Base-by-base conservation (phyloP, 1,140 invertebrate species). In the Notospermus geniculatus region DNA sequence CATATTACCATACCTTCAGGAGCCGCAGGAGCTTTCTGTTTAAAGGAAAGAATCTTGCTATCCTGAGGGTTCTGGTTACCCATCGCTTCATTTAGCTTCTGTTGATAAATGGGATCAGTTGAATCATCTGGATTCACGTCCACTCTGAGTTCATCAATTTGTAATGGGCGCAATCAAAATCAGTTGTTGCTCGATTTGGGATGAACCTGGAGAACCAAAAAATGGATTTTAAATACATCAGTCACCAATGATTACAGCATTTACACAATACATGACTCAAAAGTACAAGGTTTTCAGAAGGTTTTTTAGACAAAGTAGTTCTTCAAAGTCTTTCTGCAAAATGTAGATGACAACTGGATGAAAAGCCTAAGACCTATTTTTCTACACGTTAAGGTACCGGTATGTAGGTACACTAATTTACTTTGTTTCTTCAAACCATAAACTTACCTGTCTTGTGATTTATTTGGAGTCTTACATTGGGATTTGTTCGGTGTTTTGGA, bases 131-230 rank as follows among this genome's bases (percentile, higher is more conserved):
- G 23, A 9, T n/a, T n/a, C 30, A 9, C 29, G 30, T 32, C 11
- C n/a, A 61, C 19, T 73, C 66, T 60, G 68, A 46, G 50, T 70
- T 71, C 55, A 63, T 67, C 57, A 85, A 62, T n/a, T 81, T 75
- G 67, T 83, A 94, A 78, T 95, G 88, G 27, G 89, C 91, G 64
- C 94, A 80, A 65, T 96, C 93, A 83, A 93, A 90, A 78, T 96
- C 91, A 13, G 90, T 92, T 25, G 90, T 89, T 61, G 87, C 86
- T 76, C 94, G 86, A 36, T 88, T 90, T 2, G 94, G 93, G 68
- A 97, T 96, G 76, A 96, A 97, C 73, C 94, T 75, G 45, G 15
- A 52, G 57, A n/a, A 50, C n/a, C 4, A 19, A 50, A 50, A 36
- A n/a, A n/a, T n/a, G n/a, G n/a, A n/a, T n/a, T n/a, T 36, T 36